Conservation (phyloP, 2,113 vertebrate species). For the Bettongia penicillata region DNA sequence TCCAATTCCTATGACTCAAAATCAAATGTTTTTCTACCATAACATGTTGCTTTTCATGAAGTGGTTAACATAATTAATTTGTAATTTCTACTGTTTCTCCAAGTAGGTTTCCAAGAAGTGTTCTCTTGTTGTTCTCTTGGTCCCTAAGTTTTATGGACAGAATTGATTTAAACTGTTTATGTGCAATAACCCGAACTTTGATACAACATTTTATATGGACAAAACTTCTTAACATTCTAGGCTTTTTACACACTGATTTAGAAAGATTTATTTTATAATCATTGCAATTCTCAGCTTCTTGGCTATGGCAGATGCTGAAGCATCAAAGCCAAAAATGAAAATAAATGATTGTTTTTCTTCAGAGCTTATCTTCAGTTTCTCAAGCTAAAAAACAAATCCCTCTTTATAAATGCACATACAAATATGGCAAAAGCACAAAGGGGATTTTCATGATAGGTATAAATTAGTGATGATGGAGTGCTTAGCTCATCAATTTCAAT, state of each 20-base stretch:
- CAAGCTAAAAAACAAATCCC: conserved; percentile 18
- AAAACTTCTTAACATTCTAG: conserved; percentile 31
- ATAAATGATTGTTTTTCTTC: conserved; percentile 26
- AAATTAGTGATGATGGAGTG: neutral
- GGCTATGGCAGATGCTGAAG: conserved; percentile 65
- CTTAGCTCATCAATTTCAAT: neutral
- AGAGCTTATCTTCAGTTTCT: neutral
- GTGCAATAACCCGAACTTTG: conserved; percentile 35
- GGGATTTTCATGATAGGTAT: neutral
- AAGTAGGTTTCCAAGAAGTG: neutral
- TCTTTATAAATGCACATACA: neutral
- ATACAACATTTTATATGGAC: conserved; percentile 28
- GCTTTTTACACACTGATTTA: conserved; percentile 37
- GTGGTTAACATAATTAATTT: conserved; percentile 44
- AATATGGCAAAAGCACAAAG: neutral
- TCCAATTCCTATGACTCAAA: neutral
- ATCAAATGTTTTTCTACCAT: neutral
- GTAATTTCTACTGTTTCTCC: conserved; percentile 39
- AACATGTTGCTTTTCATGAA: neutral
- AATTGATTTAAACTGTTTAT: conserved; percentile 7
- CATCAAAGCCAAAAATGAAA: conserved; percentile 50
- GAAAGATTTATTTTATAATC: conserved; percentile 28
- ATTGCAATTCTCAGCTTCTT: conserved; percentile 40
- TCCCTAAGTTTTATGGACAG: conserved; percentile 45
- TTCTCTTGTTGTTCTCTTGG: conserved; percentile 3